These are phyloP conservation scores for Xanthia togata DNA, from an alignment of 2,888 invertebrate species.

Conservation along the genomic window DNA sequence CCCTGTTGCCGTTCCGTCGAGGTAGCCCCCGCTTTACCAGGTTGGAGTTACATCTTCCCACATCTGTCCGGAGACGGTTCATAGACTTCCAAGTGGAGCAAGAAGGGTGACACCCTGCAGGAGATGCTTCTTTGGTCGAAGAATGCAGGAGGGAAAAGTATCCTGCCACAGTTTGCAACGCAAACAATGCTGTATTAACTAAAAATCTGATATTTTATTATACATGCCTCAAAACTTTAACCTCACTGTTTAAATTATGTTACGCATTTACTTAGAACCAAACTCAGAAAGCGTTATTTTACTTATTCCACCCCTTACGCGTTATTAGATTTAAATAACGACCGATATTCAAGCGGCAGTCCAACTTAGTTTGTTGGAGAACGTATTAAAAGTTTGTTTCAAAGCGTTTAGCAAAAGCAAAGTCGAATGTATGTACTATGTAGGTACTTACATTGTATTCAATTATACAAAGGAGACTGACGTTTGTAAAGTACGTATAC, in stretches of 20 bases:
- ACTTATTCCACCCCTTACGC: conserved; percentile 62
- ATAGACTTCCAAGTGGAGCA: neutral
- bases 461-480: conserved; percentile 45
- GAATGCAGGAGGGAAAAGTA: neutral
- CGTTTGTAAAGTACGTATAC: conserved; percentile 2
- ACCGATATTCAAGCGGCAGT: conserved; percentile 59
- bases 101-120: neutral
- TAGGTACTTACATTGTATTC: conserved; percentile 50
- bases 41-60: neutral
- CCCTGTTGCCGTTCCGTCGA: neutral
- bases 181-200: neutral
- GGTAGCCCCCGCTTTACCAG: neutral
- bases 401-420: conserved; percentile 55
- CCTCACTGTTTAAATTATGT: conserved; percentile 41
- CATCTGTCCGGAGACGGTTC: neutral
- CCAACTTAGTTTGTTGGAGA: conserved; percentile 57
- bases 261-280: conserved; percentile 38
- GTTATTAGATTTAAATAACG: conserved; percentile 65
- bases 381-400: conserved; percentile 61
- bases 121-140: neutral
- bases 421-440: conserved; percentile 26
- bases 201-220: conserved; percentile 16
- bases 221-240: conserved; percentile 28
- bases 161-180: neutral
- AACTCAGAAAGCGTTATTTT: conserved; percentile 48